phyloP scores from a whole-genome alignment of 2,113 vertebrate genomes.

The Spea bombifrons region DNA sequence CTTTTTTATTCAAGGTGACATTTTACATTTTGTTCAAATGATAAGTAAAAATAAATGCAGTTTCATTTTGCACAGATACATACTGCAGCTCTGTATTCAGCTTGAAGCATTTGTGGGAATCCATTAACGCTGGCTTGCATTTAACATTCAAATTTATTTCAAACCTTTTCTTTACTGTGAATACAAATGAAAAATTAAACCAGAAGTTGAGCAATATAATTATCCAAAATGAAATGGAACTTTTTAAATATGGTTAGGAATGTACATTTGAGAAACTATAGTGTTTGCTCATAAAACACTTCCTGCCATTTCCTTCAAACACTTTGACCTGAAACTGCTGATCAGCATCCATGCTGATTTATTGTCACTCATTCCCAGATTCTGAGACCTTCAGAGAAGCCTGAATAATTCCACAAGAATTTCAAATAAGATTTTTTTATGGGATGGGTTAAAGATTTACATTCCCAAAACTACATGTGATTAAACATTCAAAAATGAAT shows the following conservation, averaged over 20 bases:
- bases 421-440: no score
- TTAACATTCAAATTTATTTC: constrained; percentile 28
- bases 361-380: not conserved
- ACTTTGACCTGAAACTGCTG: not conserved
- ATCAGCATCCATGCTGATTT: not conserved
- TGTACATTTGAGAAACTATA: not conserved
- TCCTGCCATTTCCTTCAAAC: not conserved
- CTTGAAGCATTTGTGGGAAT: constrained; percentile 20
- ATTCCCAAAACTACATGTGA: no score
- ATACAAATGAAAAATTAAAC: constrained; percentile 42
- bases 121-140: not conserved
- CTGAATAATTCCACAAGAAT: no score
- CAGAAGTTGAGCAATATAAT: constrained; percentile 38
- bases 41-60: constrained; percentile 33
- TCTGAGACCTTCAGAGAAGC: not conserved
- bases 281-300: not conserved
- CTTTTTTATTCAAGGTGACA: constrained; percentile 14
- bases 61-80: constrained; percentile 39
- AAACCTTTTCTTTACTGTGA: constrained; percentile 29
- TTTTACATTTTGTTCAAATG: constrained; percentile 37
- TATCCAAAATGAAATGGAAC: constrained; percentile 30
- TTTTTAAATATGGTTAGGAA: constrained; percentile 28
- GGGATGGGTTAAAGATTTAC: no score
- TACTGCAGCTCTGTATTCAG: not conserved
- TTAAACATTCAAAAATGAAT: no score